A percentile compares a stretch with the other conserved stretches of the same genome.
phyloP scores from a whole-genome alignment of 2,888 invertebrate species.

The Drosophila diplacantha region DNA sequence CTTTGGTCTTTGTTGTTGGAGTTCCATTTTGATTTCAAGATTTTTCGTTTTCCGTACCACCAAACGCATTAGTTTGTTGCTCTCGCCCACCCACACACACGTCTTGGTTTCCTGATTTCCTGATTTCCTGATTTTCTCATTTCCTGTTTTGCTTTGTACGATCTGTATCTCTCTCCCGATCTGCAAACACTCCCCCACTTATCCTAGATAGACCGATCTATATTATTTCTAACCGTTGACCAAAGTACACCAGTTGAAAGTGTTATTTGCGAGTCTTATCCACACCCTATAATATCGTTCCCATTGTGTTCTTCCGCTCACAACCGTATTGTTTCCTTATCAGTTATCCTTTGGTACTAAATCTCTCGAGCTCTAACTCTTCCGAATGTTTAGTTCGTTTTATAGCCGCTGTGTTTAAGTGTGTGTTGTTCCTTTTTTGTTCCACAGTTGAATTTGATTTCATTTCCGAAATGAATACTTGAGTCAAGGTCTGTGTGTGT shows the following conservation, averaged over 20 bases:
- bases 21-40: constrained; percentile 12
- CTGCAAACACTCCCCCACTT: constrained; percentile 16
- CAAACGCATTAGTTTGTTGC: constrained; percentile 50
- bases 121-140: constrained; percentile 21
- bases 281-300: constrained; percentile 15
- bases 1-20: constrained; percentile 60
- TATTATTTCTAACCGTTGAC: constrained; percentile 35
- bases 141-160: constrained; percentile 36
- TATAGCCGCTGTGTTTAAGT: constrained; percentile 40
- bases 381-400: constrained; percentile 40
- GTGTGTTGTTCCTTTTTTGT: constrained; percentile 6
- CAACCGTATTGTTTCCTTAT: constrained; percentile 17
- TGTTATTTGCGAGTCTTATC: constrained; percentile 39
- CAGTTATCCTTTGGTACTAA: constrained; percentile 28
- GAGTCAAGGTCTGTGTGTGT: constrained; percentile 20
- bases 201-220: constrained; percentile 24
- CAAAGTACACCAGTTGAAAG: constrained; percentile 51
- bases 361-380: constrained; percentile 37
- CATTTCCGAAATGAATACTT: constrained; percentile 25
- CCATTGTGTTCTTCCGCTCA: constrained; percentile 23
- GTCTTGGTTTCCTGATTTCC: constrained; percentile 33
- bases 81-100: constrained; percentile 16
- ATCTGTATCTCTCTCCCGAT: constrained; percentile 18
- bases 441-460: constrained; percentile 17
- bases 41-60: constrained; percentile 34